phyloP scores from a whole-genome alignment of 1,140 invertebrate species.

The Propsilocerus akamusi region DNA sequence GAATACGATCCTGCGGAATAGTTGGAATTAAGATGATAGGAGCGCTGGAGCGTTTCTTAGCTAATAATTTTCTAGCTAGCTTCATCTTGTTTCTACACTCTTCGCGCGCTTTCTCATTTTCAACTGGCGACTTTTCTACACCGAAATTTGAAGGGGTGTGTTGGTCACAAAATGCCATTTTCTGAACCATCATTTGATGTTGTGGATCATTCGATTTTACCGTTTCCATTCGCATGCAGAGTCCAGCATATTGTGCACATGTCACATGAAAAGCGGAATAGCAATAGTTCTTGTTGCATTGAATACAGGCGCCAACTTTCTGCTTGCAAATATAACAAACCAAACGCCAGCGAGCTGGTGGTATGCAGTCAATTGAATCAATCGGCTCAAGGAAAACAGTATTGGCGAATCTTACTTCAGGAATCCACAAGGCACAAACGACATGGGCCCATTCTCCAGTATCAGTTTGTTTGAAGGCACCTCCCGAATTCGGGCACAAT shows the following conservation, averaged over 20 bases:
- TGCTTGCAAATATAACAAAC: conserved; percentile 95
- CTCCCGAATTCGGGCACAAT: conserved; percentile 93
- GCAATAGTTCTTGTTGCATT: conserved; percentile 92
- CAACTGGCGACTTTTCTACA: conserved; percentile 10
- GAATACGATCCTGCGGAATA: conserved; percentile 72
- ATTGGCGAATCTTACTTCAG: conserved; percentile 95
- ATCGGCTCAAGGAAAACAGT: conserved; percentile 95
- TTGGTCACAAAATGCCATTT: conserved; percentile 89
- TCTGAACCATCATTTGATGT: conserved; percentile 67
- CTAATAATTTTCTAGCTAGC: conserved; percentile 48
- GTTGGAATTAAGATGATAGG: conserved; percentile 88
- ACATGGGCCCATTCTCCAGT: conserved; percentile 94
- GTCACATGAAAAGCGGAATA: conserved; percentile 97
- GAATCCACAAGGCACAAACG: conserved; percentile 97
- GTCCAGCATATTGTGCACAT: conserved; percentile 90
- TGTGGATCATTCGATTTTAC: conserved; percentile 49
- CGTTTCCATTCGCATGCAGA: conserved; percentile 92
- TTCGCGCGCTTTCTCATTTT: conserved; percentile 18
- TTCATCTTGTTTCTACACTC: conserved; percentile 40
- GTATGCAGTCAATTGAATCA: conserved; percentile 90
- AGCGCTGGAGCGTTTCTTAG: conserved; percentile 71
- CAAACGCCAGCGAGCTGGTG: conserved; percentile 83
- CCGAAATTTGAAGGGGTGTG: conserved; percentile 68
- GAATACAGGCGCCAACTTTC: conserved; percentile 89
- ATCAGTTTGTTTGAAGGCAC: conserved; percentile 97